Evolutionary conservation across 2,113 vertebrate species (phyloP).

Genomic region (Eurypyga helias): DNA sequence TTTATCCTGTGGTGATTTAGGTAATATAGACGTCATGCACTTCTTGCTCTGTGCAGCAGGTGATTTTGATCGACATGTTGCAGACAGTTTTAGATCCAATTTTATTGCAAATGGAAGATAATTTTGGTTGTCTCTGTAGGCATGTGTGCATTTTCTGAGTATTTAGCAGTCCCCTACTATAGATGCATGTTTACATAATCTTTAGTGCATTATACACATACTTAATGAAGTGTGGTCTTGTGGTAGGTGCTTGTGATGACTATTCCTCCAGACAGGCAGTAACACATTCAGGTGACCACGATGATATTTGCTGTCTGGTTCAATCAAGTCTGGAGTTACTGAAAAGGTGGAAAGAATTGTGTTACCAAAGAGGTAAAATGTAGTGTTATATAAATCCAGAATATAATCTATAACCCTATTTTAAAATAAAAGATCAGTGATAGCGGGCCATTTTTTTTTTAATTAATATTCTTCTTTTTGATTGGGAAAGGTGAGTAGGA

Average conservation of each 20-base stretch:
- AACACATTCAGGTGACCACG: not conserved
- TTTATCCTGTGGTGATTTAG: not conserved
- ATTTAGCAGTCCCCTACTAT: not conserved
- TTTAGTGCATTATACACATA: not conserved
- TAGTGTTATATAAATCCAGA: not conserved
- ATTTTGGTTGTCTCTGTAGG: not conserved
- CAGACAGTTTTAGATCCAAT: not conserved
- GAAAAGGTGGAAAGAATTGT: not conserved
- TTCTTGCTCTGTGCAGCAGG: not conserved
- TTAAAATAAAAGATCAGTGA: not conserved
- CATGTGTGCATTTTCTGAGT: not conserved
- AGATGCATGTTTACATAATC: not conserved
- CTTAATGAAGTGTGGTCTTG: not conserved
- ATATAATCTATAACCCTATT: not conserved
- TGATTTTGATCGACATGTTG: not conserved
- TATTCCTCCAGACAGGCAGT: not conserved
- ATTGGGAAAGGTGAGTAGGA: not conserved
- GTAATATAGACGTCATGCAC: not conserved
- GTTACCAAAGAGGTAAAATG: not conserved
- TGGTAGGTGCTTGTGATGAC: not conserved
- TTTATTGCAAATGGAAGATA: not conserved
- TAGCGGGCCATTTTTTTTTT: not conserved
- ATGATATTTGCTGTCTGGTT: not conserved
- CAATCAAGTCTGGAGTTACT: not conserved
- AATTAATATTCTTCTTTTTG: too few species aligned